Base-by-base conservation (phyloP, 2,888 invertebrate genomes). In the Operophtera brumata region DNA sequence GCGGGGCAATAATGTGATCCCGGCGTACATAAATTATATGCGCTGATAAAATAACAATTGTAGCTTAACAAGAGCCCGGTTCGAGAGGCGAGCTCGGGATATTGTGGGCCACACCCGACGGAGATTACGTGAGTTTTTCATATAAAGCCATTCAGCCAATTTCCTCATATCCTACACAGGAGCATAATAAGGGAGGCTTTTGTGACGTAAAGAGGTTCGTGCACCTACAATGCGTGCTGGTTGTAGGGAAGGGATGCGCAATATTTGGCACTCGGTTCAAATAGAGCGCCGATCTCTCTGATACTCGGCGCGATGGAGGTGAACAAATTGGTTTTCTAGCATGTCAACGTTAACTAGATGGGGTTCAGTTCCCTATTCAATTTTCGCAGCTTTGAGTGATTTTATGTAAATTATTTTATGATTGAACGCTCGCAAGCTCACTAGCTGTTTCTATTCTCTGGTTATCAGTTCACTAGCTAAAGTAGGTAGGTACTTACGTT, bases 101-200 rank as follows among this genome's bases (percentile, higher is more conserved):
- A 87, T 86, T 83, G 84, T 81, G 75, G 80, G 75, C 75, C 77
- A 78, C 77, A 79, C 80, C 81, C 78, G 69, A 71, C 77, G 77
- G 78, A 87, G 82, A 88, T 88, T 87, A 86, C 86, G 81, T 68
- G 84, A 86, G 82, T 86, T 88, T 89, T 89, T 88, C 84, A 86
- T 87, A 87, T 83, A 84, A 86, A 84, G 84, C 87, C 81, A 88
- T 88, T 86, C 84, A 86, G 82, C 86, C 89, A 88, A 89, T 90
- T 88, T 86, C 86, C 86, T 86, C 82, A 86, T 86, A 89, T 84
- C 84, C 86, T 81, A 84, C 82, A 85, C 78, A 81, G 80, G 77
- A 83, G 84, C 82, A 86, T 86, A 87, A 90, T 88, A 88, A 86
- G 82, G 83, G 80, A 83, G 78, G 83, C 85, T 86, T 86, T 86